Base-by-base conservation (phyloP, 2,888 invertebrate genomes). In the Abscondita cerata region DNA sequence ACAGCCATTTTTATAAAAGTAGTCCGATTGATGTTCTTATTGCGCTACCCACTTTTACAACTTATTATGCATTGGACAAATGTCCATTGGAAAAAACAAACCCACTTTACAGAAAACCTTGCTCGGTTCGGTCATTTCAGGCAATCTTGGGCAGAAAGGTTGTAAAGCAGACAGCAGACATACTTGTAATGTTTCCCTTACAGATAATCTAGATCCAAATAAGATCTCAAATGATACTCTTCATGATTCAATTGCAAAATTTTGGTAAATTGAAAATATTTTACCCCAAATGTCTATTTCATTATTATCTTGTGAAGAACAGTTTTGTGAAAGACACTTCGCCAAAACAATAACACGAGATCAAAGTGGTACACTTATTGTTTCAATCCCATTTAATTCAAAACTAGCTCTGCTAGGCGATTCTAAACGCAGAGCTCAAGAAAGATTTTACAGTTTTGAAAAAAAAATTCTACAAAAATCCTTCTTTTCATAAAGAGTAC, bases 191-290 rank as follows among this genome's bases (percentile, higher is more conserved):
- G 1, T 41, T 11, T 9, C 50, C 13, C 2, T 25, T 25, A 9
- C 19, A 25, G 25, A 25, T 2, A 25, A 25, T n/a, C n/a, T n/a
- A 25, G 6, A 25, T 4, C 25, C 2, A 25, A 6, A 6, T 6
- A 25, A 25, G 2, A 2, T 25, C 6, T 25, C 4, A 38, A 38
- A 38, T 38, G 12, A n/a, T 2, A 38, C 12, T 13, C 15, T 13
- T 13, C 38, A 11, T 59, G 13, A 8, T 5, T 18, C 25, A 25
- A 2, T 25, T 25, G 25, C 25, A 25, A 59, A 36, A 34, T 64
- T 66, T 56, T 66, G 60, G 64, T n/a, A 56, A 57, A 48, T 66
- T 12, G 66, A 66, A 20, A 41, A 48, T 13, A 31, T 48, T 8
- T 6, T 6, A 15, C 48, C 47, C 6, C 47, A 20, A 4, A 47